Evolutionary conservation across 2,113 vertebrate species (phyloP).

Genomic region (Kryptolebias marmoratus): DNA sequence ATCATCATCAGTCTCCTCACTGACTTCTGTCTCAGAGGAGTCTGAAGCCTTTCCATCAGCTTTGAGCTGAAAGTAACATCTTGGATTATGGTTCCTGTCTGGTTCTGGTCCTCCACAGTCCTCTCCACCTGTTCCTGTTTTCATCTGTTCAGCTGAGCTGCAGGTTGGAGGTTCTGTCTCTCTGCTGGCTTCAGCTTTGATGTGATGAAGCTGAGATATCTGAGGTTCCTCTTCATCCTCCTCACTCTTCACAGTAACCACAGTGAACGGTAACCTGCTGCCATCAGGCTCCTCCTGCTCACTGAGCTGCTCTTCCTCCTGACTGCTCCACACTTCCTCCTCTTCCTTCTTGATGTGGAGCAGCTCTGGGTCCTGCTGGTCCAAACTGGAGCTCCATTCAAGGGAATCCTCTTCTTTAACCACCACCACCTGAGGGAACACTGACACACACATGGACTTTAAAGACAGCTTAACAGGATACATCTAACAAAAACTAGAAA

Average conservation of each 20-base stretch:
- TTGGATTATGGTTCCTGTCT: neutral
- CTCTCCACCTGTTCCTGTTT: neutral
- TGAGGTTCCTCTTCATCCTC: slow-evolving; percentile 20
- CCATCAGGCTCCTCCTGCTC: too few species aligned
- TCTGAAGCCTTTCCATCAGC: neutral
- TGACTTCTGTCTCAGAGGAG: neutral
- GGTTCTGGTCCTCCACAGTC: slow-evolving; percentile 8
- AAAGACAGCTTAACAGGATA: too few species aligned
- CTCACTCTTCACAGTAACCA: slow-evolving; percentile 12
- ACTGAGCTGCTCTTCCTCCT: neutral
- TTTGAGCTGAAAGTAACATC: neutral
- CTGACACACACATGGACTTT: neutral
- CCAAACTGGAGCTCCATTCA: neutral
- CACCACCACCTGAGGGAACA: slow-evolving; percentile 2
- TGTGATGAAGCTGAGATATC: neutral
- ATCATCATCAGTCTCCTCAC: neutral
- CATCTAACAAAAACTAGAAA: too few species aligned
- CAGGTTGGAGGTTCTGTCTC: slow-evolving; percentile 1
- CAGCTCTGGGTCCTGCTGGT: neutral
- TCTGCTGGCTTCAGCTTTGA: neutral
- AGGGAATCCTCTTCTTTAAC: neutral
- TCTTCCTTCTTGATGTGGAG: slow-evolving; percentile 3
- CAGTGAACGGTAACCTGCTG: too few species aligned
- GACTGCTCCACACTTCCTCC: slow-evolving; percentile 5
- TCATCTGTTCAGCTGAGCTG: neutral